Percentiles rank a stretch among this genome's conserved stretches.
Conservation (phyloP, 2,797 vertebrate genomes). For the Phalloptychus januarius region DNA sequence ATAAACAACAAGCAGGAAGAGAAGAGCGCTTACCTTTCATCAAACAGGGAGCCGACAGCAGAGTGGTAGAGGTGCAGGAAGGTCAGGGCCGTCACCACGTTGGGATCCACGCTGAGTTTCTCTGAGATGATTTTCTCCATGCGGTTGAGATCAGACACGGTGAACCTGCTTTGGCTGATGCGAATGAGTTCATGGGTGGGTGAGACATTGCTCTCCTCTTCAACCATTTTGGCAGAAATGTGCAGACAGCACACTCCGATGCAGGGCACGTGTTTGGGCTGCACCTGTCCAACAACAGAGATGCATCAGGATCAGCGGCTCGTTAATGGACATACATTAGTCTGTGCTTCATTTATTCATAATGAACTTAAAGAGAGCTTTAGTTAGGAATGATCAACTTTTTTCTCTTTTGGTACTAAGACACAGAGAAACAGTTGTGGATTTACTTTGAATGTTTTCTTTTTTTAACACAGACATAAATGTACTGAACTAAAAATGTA, state of each 20-base stretch:
- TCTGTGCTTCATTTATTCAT: background rate
- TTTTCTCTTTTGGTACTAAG: no score
- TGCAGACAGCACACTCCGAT: conserved; percentile 95
- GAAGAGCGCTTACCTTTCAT: conserved; percentile 82
- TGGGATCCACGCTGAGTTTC: conserved; percentile 92
- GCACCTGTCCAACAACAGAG: conserved; percentile 80
- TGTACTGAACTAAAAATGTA: no score
- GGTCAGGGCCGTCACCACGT: conserved; percentile 96
- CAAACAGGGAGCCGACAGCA: conserved; percentile 85
- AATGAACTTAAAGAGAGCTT: background rate
- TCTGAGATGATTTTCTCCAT: conserved; percentile 98
- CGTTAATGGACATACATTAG: background rate
- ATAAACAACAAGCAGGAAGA: background rate
- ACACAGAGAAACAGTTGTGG: no score
- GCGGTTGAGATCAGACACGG: conserved; percentile 91
- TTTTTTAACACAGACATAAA: no score
- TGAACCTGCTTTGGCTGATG: conserved; percentile 98
- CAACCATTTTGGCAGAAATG: conserved; percentile 88
- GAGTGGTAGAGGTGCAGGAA: conserved; percentile 95
- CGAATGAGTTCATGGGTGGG: conserved; percentile 92
- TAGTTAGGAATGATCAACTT: no score
- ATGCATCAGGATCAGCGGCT: conserved; percentile 25
- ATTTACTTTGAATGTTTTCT: no score
- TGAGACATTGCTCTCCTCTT: conserved; percentile 88
- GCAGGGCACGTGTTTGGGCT: conserved; percentile 94